Evolutionary conservation across 2,888 invertebrate species (phyloP), one percentile per base, ranked within the genome.

Genomic region (Andrena minutula): DNA sequence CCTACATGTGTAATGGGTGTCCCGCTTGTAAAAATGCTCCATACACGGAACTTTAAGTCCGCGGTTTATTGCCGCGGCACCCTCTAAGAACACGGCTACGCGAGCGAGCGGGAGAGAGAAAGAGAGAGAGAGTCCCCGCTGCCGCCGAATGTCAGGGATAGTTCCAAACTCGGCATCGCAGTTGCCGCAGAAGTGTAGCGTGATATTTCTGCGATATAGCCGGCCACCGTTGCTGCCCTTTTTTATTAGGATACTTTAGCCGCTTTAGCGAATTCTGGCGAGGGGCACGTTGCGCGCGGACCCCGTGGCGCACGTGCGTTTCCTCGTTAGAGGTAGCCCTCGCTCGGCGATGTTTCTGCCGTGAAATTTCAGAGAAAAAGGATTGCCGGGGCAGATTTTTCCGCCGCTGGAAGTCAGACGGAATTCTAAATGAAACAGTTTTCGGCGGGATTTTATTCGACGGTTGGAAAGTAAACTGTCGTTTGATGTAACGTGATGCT

Each of bases 171-270:
- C 61, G 28, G 56, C 32, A 10, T 56, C 47, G 56, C 76, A 23
- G 75, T 63, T 56, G 66, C 56, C n/a, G 66, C 32, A 60, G 30
- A 78, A 66, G 64, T 63, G 72, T 75, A 65, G 64, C 61, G 61
- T 23, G 82, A 69, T 81, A 79, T 81, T 84, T 79, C 72, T 30
- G 61, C 75, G 77, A 70, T 82, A 77, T 82, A 72, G 61, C 71
- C 49, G 1, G 49, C 53, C 80, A 23, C 58, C 8, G 53, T 58
- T 28, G 30, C 53, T 30, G 6, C n/a, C 47, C 61, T 75, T 87
- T 87, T 87, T 87, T 83, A 85, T 83, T 79, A 75, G 73, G 81
- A 78, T 83, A 73, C 72, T 80, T 79, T 32, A 35, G 58, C 16
- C 81, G 70, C 71, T 79, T 79, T 30, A 32, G 56, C 10, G 74